Conservation (phyloP, 2,888 invertebrate genomes). For the Tolmerus cingulatus region DNA sequence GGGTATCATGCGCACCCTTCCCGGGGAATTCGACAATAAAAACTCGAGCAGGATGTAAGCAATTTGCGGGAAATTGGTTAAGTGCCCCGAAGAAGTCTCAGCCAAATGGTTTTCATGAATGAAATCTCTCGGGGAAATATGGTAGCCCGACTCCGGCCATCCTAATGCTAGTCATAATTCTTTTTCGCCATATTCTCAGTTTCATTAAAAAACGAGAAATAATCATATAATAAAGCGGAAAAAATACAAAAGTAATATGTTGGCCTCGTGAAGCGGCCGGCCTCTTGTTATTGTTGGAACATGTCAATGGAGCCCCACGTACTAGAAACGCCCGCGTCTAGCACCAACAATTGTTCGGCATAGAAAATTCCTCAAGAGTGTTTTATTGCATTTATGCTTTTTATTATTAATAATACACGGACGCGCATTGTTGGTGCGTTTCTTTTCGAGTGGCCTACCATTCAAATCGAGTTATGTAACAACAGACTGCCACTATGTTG, state of each 20-base stretch:
- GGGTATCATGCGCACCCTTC: conserved; percentile 2
- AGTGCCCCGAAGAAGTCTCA: conserved; percentile 14
- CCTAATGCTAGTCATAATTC: not conserved
- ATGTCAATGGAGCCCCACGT: not conserved
- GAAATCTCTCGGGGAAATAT: not conserved
- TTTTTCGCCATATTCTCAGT: not conserved
- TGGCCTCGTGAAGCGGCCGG: not conserved
- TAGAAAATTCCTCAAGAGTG: not conserved
- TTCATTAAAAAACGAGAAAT: not conserved
- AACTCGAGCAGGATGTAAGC: conserved; percentile 14
- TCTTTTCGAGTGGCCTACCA: not conserved
- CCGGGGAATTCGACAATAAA: not conserved
- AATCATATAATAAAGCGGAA: not conserved
- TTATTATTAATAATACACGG: not conserved
- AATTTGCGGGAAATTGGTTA: conserved; percentile 19
- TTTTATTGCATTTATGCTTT: not conserved
- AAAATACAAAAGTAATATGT: not conserved
- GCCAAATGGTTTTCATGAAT: conserved; percentile 1
- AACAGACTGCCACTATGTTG: not conserved
- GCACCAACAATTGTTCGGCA: not conserved
- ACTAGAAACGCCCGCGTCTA: not conserved
- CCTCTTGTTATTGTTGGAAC: not conserved
- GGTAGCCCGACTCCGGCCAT: not conserved
- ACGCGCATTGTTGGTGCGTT: not conserved
- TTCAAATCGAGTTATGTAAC: not conserved